Conservation (phyloP, 2,113 vertebrate species). For the Panurus biarmicus region DNA sequence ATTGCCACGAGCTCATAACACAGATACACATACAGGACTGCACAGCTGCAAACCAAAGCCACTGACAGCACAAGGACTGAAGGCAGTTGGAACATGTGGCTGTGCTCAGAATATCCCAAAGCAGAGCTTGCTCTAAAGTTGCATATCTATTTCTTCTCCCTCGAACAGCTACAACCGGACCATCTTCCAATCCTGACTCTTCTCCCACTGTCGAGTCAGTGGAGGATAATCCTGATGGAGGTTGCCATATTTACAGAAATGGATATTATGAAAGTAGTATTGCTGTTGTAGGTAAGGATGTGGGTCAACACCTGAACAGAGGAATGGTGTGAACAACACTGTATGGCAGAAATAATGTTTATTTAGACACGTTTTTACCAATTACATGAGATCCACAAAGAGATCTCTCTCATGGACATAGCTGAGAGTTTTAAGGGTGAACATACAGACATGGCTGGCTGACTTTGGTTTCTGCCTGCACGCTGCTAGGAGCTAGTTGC, state of each 20-base stretch:
- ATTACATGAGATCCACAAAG: neutral
- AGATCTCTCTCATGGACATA: neutral
- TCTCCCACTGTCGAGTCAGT: neutral
- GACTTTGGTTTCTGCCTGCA: neutral
- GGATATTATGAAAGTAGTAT: constrained; percentile 75
- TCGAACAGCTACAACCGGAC: neutral
- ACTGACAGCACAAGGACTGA: neutral
- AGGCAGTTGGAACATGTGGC: neutral
- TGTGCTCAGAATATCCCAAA: neutral
- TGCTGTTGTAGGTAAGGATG: constrained; percentile 76
- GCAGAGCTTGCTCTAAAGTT: neutral
- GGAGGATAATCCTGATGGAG: constrained; percentile 16
- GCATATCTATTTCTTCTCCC: neutral
- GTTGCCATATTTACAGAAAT: constrained; percentile 79
- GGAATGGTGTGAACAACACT: neutral
- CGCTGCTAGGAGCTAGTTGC: neutral
- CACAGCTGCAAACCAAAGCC: neutral
- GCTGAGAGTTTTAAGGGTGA: neutral
- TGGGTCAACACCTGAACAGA: neutral
- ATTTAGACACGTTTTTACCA: neutral
- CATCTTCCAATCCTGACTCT: neutral
- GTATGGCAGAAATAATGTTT: neutral
- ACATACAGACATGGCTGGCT: neutral
- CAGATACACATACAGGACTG: neutral
- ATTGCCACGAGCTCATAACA: neutral